Evolutionary conservation across 2,113 vertebrate genomes (phyloP), one percentile per base, ranked within the genome.

Genomic region (Lagenorhynchus albirostris): DNA sequence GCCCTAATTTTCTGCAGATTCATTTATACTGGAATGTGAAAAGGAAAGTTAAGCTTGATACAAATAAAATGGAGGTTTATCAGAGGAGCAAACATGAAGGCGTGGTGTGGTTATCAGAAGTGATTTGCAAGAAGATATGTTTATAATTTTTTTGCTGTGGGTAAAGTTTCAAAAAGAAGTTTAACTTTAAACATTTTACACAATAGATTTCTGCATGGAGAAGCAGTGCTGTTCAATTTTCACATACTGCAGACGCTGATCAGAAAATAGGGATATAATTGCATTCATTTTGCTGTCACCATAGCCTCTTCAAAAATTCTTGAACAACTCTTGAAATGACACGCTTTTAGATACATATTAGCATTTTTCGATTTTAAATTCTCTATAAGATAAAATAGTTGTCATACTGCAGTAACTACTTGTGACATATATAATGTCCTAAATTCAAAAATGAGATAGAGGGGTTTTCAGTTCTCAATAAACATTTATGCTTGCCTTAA

Each of bases 331-430:
- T 98, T 98, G 98, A 98, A 98, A 98, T 99, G 99, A 99, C 99
- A 99, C 99, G 99, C 99, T 99, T 99, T 99, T 99, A 99, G 98
- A 98, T 99, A 98, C 98, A 98, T 99, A 99, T 99, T 99, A 99
- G 98, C 99, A 99, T 99, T 99, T 99, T 98, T 98, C 98, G 98
- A 98, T 99, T 98, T 99, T 97, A 98, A 99, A 99, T 98, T 98
- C 98, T 98, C 98, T 97, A 98, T 98, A 98, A 98, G 97, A 98
- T 98, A 98, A 98, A 99, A 98, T 98, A 99, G 98, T 99, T 99
- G 98, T 98, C 98, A 98, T 98, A 98, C 96, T 97, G 95, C 94
- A 98, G 96, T 98, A 98, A 98, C 98, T 98, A 98, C 98, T 98
- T 98, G 98, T 98, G 98, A 98, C 98, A 99, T 98, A 98, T 97